A percentile compares a stretch with the other conserved stretches of the same genome.
Conservation (phyloP, 2,888 invertebrate species). For the Ectemnius lituratus region DNA sequence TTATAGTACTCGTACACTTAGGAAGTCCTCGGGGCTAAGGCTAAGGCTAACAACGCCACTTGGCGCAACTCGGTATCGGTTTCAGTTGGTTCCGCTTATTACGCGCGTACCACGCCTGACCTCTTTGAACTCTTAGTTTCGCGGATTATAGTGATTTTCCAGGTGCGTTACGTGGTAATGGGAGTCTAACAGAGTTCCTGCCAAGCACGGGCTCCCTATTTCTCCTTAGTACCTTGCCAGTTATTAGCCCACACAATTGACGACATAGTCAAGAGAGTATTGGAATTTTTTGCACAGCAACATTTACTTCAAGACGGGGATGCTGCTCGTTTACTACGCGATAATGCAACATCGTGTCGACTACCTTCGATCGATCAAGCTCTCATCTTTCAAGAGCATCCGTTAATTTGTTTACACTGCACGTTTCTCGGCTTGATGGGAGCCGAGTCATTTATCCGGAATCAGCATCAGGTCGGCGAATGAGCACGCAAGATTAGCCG, state of each 20-base stretch:
- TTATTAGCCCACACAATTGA: no score
- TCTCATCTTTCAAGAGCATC: background rate
- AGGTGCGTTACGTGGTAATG: background rate
- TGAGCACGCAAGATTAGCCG: conserved; percentile 1
- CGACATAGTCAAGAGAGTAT: no score
- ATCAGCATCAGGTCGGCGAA: background rate
- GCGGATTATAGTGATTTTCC: conserved; percentile 22
- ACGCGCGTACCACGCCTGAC: conserved; percentile 16
- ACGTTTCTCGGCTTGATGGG: conserved; percentile 1
- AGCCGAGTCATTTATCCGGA: background rate
- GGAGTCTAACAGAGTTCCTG: conserved; percentile 7
- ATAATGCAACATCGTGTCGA: no score
- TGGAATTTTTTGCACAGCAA: no score
- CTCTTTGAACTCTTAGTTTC: conserved; percentile 29
- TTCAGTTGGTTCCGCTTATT: conserved; percentile 10
- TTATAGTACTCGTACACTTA: conserved; percentile 12
- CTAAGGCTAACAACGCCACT: background rate
- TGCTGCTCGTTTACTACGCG: no score
- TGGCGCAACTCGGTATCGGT: conserved; percentile 22
- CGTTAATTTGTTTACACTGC: conserved; percentile 35
- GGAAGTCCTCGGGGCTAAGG: conserved; percentile 25
- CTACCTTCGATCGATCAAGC: no score
- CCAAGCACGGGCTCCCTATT: background rate
- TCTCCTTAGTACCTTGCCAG: no score
- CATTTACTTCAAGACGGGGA: no score